A percentile compares a stretch with the other conserved stretches of the same genome.
Conservation (phyloP, 2,797 vertebrate genomes). For the Coreius guichenoti region DNA sequence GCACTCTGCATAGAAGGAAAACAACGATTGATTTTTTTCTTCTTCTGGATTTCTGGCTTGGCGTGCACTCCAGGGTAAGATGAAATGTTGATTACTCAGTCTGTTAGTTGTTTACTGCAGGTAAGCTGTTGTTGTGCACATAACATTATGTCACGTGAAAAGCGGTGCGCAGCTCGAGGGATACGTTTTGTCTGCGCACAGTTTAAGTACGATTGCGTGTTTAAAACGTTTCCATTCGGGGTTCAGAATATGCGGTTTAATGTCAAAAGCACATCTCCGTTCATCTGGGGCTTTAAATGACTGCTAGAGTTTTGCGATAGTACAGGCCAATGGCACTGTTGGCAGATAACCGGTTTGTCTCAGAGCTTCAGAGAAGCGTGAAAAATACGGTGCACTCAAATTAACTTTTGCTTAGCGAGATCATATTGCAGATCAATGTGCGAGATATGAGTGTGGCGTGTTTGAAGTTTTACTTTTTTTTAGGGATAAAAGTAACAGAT, state of each 20-base stretch:
- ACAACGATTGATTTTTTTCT: not conserved
- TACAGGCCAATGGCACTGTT: not conserved
- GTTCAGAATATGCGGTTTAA: not conserved
- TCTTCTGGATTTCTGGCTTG: not conserved
- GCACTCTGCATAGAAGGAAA: not conserved
- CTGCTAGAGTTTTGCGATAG: not conserved
- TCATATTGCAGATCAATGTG: not conserved
- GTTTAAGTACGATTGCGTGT: not conserved
- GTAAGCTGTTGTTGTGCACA: not conserved
- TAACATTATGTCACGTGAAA: not conserved
- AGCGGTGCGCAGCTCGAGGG: not conserved
- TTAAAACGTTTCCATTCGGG: not conserved
- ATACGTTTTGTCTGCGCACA: not conserved
- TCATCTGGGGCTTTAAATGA: not conserved
- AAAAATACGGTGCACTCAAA: not conserved
- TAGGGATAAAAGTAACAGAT: not conserved
- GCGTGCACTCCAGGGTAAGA: constrained; percentile 28
- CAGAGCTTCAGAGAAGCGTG: not conserved
- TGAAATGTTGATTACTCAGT: not conserved
- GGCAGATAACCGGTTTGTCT: not conserved
- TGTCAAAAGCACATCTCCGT: not conserved
- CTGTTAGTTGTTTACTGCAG: not conserved
- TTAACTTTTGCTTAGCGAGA: too few relatives aligned
- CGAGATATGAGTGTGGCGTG: not conserved
- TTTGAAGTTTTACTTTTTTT: not conserved